Evolutionary conservation across 2,113 vertebrate species (phyloP).

Genomic region (Poicephalus meyeri): DNA sequence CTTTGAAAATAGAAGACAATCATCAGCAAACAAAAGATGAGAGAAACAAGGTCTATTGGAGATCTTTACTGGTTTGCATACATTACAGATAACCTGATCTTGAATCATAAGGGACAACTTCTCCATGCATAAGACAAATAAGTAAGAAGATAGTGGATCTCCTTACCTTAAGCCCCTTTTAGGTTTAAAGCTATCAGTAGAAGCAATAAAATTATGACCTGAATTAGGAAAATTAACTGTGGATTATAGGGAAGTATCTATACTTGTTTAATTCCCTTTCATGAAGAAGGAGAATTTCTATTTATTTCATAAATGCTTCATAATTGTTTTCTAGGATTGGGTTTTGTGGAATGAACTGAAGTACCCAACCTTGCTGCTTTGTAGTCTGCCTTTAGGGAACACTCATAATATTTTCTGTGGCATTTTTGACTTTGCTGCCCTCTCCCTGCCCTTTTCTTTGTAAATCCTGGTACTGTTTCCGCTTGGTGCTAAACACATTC

Average conservation of each 20-base stretch:
- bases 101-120: no score
- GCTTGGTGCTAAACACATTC: not conserved
- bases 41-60: no score
- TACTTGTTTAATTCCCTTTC: conserved; percentile 44
- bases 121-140: no score
- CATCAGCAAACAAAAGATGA: no score
- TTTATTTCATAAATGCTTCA: conserved; percentile 24
- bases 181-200: not conserved
- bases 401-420: not conserved
- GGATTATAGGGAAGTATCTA: not conserved
- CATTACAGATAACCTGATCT: no score
- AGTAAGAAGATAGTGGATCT: no score
- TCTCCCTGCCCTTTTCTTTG: not conserved
- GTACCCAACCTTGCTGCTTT: not conserved
- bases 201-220: not conserved
- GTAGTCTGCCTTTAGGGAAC: not conserved
- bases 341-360: not conserved
- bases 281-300: conserved; percentile 35
- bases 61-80: no score
- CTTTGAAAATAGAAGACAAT: no score
- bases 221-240: conserved; percentile 14
- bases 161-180: no score
- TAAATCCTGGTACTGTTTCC: not conserved
- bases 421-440: not conserved
- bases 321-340: conserved; percentile 15